Evolutionary conservation across 1,140 invertebrate species (phyloP), one percentile per base, ranked within the genome.

Genomic region (Ips nitidus): DNA sequence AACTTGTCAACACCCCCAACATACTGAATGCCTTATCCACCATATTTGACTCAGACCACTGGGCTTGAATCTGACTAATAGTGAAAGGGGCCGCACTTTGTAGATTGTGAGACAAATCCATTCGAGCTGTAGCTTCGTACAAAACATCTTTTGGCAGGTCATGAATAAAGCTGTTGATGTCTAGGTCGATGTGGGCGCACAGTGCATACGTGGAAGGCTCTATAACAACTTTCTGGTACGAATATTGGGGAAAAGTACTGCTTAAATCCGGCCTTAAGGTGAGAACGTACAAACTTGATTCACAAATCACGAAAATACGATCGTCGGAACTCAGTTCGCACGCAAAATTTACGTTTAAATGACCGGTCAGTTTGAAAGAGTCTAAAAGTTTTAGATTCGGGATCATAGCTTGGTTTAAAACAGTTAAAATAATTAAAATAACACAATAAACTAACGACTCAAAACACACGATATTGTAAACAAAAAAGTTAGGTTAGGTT

Each of bases 21-120:
- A 70, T 42, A 70, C 75, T 74, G 37, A 69, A 52, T 53, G 40
- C 63, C 43, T 65, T 52, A 39, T 62, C 65, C 42, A 71, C 61
- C 52, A 76, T 63, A 47, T 69, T 69, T 38, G 43, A 40, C n/a
- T 70, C 70, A 41, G 75, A 76, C 75, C 74, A 77, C 22, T 69
- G 36, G 22, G 69, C 59, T 4, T 43, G 41, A 22, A 74, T 38
- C 41, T 71, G 53, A 55, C 41, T 60, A 40, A 68, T 40, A 2
- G 71, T 70, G 36, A 66, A 37, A 6, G 68, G 43, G 8, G 40
- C 56, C 37, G 68, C 52, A 41, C 58, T 36, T 41, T 65, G 70
- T 37, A 77, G 53, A 37, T 72, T 67, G 2, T 43, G 41, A 41
- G 68, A 66, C 8, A 74, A 43, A 4, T 75, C 71, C 5, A 71